Evolutionary conservation across 1,140 invertebrate genomes (phyloP).

Genomic region (Caenorhabditis inopinata): DNA sequence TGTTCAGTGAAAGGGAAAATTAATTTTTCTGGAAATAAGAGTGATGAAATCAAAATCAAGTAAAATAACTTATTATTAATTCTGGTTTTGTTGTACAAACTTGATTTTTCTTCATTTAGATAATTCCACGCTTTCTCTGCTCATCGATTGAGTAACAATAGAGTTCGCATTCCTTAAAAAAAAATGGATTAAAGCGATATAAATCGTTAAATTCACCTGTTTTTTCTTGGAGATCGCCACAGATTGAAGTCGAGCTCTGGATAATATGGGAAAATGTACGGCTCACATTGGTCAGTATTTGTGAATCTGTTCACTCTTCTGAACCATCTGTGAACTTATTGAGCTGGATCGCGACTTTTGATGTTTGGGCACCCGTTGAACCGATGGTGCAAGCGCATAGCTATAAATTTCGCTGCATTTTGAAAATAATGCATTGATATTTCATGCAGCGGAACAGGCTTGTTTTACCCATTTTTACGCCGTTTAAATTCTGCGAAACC

Average conservation of each 20-base stretch:
- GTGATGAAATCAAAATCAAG: background rate
- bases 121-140: slow-evolving; percentile 58
- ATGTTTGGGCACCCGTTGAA: slow-evolving; percentile 66
- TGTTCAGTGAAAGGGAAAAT: no score
- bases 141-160: slow-evolving; percentile 62
- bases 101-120: slow-evolving; percentile 45
- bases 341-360: slow-evolving; percentile 65
- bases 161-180: slow-evolving; percentile 59
- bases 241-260: slow-evolving; percentile 65
- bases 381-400: no score
- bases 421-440: no score
- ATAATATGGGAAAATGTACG: slow-evolving; percentile 66
- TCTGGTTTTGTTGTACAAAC: background rate
- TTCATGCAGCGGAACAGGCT: no score
- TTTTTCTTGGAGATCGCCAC: slow-evolving; percentile 65
- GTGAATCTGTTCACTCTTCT: slow-evolving; percentile 64
- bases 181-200: background rate
- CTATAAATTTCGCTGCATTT: no score
- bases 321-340: slow-evolving; percentile 67
- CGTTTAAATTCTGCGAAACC: no score
- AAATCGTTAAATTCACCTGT: slow-evolving; percentile 39
- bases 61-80: slow-evolving; percentile 21
- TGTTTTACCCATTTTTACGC: no score
- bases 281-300: slow-evolving; percentile 66
- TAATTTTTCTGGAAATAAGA: no score